Evolutionary conservation across 2,888 invertebrate genomes (phyloP), one percentile per base, ranked within the genome.

Genomic region (Cheilosia vernalis): DNA sequence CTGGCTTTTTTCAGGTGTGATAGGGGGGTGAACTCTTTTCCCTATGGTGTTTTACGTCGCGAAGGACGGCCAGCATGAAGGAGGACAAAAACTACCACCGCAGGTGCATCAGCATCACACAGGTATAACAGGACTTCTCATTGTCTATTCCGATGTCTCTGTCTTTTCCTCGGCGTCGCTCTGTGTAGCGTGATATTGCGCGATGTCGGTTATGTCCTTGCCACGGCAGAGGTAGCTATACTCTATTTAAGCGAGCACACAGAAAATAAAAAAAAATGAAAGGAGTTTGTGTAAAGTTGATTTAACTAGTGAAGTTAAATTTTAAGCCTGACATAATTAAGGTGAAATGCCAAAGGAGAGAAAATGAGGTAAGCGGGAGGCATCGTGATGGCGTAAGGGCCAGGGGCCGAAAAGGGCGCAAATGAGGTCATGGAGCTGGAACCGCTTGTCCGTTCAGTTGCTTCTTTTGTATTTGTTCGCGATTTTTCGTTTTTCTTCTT

Each of bases 281-380:
- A 81, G 51, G 64, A 85, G 85, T 77, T 13, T 37, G 37, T 85
- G 76, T 81, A 85, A 85, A 85, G 85, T 85, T 85, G 85, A 85
- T 85, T 81, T 85, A 85, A 85, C 81, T 81, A 81, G 85, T 77
- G 85, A 76, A 85, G 85, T 85, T 85, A 85, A 85, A 85, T 85
- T 85, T 85, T 81, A 85, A 85, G 85, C 72, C 76, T 70, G 81
- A 81, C 85, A 85, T 85, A 85, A 85, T 85, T 85, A 85, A 85
- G 85, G 85, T 81, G 85, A 85, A 85, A 77, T 81, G 85, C 81
- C 81, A 44, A 67, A 76, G 67, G 72, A 67, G 21, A 17, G n/a
- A 55, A 27, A 24, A 10, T n/a, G 37, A n/a, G 42, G 17, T n/a
- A 3, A 42, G 15, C 17, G 30, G 10, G 15, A 37, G 19, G 37